Evolutionary conservation across 2,888 invertebrate genomes (phyloP), one percentile per base, ranked within the genome.

Genomic region (Pristionchus exspectatus): DNA sequence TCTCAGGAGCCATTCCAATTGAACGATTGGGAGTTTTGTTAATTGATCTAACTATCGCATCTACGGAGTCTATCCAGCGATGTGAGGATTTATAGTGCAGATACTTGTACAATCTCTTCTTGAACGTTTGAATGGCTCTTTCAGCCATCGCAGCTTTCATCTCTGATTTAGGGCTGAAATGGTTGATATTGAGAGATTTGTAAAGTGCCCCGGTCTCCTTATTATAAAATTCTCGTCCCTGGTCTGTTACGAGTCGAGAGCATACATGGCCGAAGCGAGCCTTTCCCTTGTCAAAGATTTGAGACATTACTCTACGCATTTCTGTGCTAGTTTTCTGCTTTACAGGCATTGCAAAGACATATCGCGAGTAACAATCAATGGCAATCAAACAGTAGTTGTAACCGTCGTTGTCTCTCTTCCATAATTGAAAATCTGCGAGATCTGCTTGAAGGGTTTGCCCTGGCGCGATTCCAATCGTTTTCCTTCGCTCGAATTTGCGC

Each of bases 181-280:
- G 81, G 9, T 4, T 14, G 14, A 81, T 81, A 4, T 16, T 3
- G 12, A 24, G 81, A 12, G 18, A 7, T 24, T 81, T 81, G 50
- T n/a, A 81, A 12, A 81, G 81, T 1, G 24, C 81, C n/a, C 50
- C 38, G 21, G 44, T 44, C 1, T 81, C 54, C 27, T 44, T 50
- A 30, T 74, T 74, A 38, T 74, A 74, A 74, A 33, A 74, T 21
- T 74, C 74, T 30, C 38, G 33, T 27, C 81, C 81, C 12, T 81
- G 44, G 50, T 81, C 81, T 24, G 81, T 81, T 7, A 81, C 81
- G 27, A 81, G 44, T 14, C 81, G 81, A 44, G 81, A 44, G 50
- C 81, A 81, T 7, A 81, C 44, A n/a, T 81, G 81, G 2, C 54
- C 54, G 44, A 50, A 50, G 5, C 81, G 44, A 5, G n/a, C 33